Base-by-base conservation (phyloP, 2,888 invertebrate genomes). In the Melikaiella ostensackeni region DNA sequence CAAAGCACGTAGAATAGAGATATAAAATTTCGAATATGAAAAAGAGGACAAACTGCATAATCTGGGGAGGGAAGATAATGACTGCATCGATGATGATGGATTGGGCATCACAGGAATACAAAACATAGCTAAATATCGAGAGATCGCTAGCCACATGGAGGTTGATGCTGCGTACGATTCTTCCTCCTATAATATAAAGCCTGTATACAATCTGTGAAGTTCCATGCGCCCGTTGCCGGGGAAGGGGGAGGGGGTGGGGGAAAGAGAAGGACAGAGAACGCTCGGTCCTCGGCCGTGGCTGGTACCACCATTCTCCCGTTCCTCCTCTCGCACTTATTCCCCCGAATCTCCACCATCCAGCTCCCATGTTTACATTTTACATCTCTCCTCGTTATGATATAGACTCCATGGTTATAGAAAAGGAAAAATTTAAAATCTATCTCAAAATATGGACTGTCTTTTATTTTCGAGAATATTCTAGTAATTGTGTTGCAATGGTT, bases 231-330 rank as follows among this genome's bases (percentile, higher is more conserved):
- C 46, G 42, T 79, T 80, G 80, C 76, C 77, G 80, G 73, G 7
- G 9, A 13, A 61, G 75, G 35, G 46, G 74, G 42, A 42, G 55
- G 66, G 77, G 77, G 70, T 57, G 46, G 7, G 73, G 77, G 81
- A 82, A 75, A 83, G 76, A 64, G 70, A 80, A 81, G 82, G 80
- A 83, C 80, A 74, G 81, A 79, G 80, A 81, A 79, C 76, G 81
- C 83, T 84, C 70, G 27, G 64, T 84, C 84, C 85, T 87, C 87
- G 86, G 82, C 86, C 87, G 91, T 88, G 90, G 87, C 90, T 91
- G 91, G 91, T 89, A 91, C 91, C 89, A 84, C 90, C 90, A 89
- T 89, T 88, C 90, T 89, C 87, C 83, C 79, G 84, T 87, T 87
- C 88, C 88, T 83, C 89, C 86, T 87, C 88, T 84, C 86, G 78